These are phyloP conservation scores for Paramuricea clavata DNA, from an alignment of 92 coral and sea anemone genomes.

Conservation along the genomic window DNA sequence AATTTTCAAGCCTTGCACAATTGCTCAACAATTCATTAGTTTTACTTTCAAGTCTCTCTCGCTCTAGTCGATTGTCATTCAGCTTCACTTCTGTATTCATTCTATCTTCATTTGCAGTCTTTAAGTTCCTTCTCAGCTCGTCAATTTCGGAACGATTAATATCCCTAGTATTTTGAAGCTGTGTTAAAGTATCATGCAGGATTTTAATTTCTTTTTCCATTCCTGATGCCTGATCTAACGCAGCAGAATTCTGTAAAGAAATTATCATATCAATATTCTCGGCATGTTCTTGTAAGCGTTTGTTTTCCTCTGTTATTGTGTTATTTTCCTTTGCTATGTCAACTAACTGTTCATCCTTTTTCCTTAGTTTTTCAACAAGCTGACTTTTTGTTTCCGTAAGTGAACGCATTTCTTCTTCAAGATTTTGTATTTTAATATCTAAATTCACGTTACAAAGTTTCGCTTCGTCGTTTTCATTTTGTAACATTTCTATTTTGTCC, in stretches of 20 bases:
- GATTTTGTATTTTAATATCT: neutral
- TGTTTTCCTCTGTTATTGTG: slow-evolving; percentile 2
- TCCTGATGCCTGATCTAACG: slow-evolving; percentile 43
- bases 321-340: slow-evolving; percentile 4
- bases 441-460: slow-evolving; percentile 1
- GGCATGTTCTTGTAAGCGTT: slow-evolving; percentile 20
- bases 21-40: slow-evolving; percentile 13
- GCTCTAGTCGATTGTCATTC: slow-evolving; percentile 1
- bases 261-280: slow-evolving; percentile 30
- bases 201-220: slow-evolving; percentile 45
- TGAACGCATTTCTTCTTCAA: neutral
- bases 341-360: neutral
- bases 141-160: slow-evolving; percentile 29
- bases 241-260: slow-evolving; percentile 9
- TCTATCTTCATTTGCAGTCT: slow-evolving; percentile 24
- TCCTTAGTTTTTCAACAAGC: neutral
- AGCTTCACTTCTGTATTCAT: slow-evolving; percentile 16
- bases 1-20: slow-evolving; percentile 6
- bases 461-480: neutral
- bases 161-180: slow-evolving; percentile 11
- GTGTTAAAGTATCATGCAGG: slow-evolving; percentile 34
- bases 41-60: slow-evolving; percentile 30
- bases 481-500: neutral
- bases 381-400: neutral
- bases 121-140: slow-evolving; percentile 9